Base-by-base conservation (phyloP, 2,113 vertebrate genomes). In the Centropristis striata region DNA sequence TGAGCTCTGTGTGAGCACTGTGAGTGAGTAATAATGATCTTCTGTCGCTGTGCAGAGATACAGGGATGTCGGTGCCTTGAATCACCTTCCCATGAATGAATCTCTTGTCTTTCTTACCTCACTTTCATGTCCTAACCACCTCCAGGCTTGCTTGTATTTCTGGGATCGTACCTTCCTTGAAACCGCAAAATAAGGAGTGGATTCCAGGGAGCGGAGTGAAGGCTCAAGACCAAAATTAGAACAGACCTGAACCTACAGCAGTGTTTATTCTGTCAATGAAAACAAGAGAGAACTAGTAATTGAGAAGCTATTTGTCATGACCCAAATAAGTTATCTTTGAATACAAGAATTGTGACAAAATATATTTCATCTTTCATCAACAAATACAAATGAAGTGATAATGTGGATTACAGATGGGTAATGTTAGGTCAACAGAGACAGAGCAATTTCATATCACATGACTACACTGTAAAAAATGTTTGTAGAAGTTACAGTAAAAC, bases 21-120 rank as follows among this genome's bases (percentile, higher is more conserved):
- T 67, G 84, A 83, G 90, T 94, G 93, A 94, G 88, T 93, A 87
- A 95, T 92, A 91, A 90, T 93, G 89, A 93, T 94, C 92, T 87
- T 89, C 90, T 86, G 92, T 91, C 75, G 69, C 92, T 86, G 81
- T 27, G 73, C 73, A 88, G 54, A 93, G 89, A 94, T 89, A 91
- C 84, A 85, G 85, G 57, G 86, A 89, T 90, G 89, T 91, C 90
- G 81, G 90, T 88, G 86, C 89, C 90, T 93, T 93, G 91, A 94
- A 92, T 94, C 94, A 94, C 86, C 89, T 85, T 88, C 85, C 87
- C 73, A 93, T 94, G 92, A 95, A 95, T 93, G 92, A 90, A 89
- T 86, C 88, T 90, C 92, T 95, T 95, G 95, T 95, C 91, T 94
- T 90, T 88, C 89, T 88, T 83, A 93, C 90, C 83, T 89, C 91